Base-by-base conservation (phyloP, 2,797 vertebrate species). In the Tauraco hartlaubi region DNA sequence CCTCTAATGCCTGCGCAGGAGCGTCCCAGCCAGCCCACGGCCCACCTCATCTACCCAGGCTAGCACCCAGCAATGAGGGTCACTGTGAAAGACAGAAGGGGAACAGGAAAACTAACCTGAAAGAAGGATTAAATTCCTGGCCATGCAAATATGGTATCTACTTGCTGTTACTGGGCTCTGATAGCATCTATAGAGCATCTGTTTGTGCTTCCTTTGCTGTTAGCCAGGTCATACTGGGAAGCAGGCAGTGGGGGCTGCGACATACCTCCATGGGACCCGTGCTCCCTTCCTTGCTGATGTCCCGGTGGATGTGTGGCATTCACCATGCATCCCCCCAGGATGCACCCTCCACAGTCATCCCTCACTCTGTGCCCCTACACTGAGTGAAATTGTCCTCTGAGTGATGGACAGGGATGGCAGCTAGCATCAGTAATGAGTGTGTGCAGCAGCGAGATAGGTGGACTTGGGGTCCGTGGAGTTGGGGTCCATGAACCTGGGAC, bases 71-170 rank as follows among this genome's bases (percentile, higher is more conserved):
- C 69, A 66, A 4, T n/a, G n/a, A 54, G 15, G 17, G 11, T 39
- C 6, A 0, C 48, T 46, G 31, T n/a, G 49, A 88, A 63, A 71
- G 62, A 39, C 20, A 16, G 56, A 49, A 23, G 12, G 25, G 28
- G 13, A 71, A 15, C 6, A 11, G 46, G 26, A 62, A 68, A 39
- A 51, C 15, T 62, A 58, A 67, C 33, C 29, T 67, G 61, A 61
- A 80, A 54, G 37, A 44, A 22, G 39, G 21, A 18, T 51, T 78
- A 17, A 46, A 71, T 83, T 62, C 41, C 39, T 85, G 22, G 35
- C 26, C 6, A 1, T 39, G 64, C 6, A 55, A 8, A 54, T 15
- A 9, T 0, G 0, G 7, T 37, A 5, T 46, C 11, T 81, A 2
- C 28, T 64, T 48, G 52, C n/a, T 15, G 52, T 49, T 62, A 1